Evolutionary conservation across 2,113 vertebrate species (phyloP).

Genomic region (Alectura lathami): DNA sequence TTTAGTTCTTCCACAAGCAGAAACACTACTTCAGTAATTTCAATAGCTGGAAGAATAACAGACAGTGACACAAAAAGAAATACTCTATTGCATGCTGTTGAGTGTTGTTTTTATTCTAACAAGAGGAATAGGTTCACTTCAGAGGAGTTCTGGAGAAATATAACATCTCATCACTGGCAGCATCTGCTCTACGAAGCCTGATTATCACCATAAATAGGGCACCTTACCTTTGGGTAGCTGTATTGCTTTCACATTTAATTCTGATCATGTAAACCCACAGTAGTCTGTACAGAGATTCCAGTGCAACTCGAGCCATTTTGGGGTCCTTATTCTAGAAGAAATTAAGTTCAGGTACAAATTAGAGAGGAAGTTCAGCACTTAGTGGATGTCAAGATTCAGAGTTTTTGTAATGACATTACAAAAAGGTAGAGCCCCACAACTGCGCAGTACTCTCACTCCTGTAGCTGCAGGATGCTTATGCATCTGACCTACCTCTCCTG

Average conservation of each 20-base stretch:
- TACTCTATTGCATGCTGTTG: background rate
- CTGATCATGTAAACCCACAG: slow-evolving; percentile 99
- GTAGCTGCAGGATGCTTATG: background rate
- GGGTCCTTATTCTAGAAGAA: slow-evolving; percentile 92
- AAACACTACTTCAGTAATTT: background rate
- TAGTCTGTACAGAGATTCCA: slow-evolving; percentile 96
- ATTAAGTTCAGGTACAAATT: background rate
- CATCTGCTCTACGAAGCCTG: background rate
- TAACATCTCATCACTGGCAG: background rate
- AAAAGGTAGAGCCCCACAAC: background rate
- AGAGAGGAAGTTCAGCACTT: background rate
- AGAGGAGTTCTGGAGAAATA: background rate
- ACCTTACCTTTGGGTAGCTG: slow-evolving; percentile 93
- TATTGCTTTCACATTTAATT: slow-evolving; percentile 99
- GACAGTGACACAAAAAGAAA: background rate
- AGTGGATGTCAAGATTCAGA: background rate
- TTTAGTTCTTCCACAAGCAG: background rate
- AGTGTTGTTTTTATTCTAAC: background rate
- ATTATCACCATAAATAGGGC: background rate
- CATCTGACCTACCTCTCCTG: background rate
- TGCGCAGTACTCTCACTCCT: background rate
- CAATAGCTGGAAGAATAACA: background rate
- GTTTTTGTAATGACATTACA: background rate
- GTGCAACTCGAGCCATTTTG: slow-evolving; percentile 98
- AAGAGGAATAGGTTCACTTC: background rate